Conservation (phyloP, 2,113 vertebrate species). For the Pygoscelis adeliae region DNA sequence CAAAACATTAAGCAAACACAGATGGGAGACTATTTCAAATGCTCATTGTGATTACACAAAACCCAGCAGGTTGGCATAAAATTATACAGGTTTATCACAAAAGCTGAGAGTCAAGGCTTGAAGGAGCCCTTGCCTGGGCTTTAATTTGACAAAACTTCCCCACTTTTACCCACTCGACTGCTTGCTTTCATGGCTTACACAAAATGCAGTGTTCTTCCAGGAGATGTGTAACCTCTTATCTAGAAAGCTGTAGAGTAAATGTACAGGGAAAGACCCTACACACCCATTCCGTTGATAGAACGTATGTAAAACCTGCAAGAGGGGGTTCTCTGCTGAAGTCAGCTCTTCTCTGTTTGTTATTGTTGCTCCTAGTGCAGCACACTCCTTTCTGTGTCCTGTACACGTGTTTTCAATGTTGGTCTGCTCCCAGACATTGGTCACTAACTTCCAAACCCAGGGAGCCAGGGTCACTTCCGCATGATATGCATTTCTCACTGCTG, state of each 20-base stretch:
- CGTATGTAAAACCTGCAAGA: not conserved
- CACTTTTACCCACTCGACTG: not conserved
- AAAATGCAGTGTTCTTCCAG: not conserved
- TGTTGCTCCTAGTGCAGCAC: not conserved
- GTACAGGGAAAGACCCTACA: not conserved
- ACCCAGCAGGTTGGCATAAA: not conserved
- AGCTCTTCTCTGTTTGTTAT: not conserved
- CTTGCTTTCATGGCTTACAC: not conserved
- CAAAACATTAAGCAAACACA: not conserved
- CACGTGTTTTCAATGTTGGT: not conserved
- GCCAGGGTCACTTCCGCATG: conserved; percentile 48
- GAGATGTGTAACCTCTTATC: not conserved
- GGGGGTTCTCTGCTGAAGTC: not conserved
- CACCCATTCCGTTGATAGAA: not conserved
- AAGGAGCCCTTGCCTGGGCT: not conserved
- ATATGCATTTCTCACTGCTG: conserved; percentile 31
- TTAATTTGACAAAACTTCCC: not conserved
- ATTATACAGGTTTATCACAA: not conserved
- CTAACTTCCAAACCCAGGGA: conserved; percentile 41
- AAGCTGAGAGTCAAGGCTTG: not conserved
- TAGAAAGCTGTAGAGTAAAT: not conserved
- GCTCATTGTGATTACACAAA: not conserved
- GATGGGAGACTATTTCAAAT: not conserved
- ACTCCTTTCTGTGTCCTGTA: not conserved
- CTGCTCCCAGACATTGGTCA: conserved; percentile 47